Evolutionary conservation across 2,888 invertebrate species (phyloP), one percentile per base, ranked within the genome.

Genomic region (Dryococelus australis): DNA sequence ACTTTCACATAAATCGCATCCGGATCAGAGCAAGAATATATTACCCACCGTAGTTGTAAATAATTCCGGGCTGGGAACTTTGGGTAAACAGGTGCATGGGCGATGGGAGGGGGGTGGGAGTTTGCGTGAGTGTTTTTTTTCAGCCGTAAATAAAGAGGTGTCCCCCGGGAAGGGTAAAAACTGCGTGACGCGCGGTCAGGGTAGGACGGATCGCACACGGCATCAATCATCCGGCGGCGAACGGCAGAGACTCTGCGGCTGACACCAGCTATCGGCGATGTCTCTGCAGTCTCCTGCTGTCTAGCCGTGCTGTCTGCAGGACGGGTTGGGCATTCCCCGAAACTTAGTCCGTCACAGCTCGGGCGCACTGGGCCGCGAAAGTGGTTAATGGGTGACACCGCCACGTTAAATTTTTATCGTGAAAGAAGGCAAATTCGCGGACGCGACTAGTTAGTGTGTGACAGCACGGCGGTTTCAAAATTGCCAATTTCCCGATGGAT

Each of bases 141-240:
- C n/a, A 65, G 65, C 65, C 65, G 65, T 65, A 65, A 65, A 65
- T 65, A 65, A 65, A 65, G n/a, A 65, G 65, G 65, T 24, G 65
- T 65, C 24, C n/a, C 20, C 24, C 0, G 65, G 65, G 65, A 65
- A 16, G 65, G 16, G 65, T 65, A 65, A 65, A 65, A 65, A 65
- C 65, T 65, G 65, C 65, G n/a, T 65, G 65, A 65, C 65, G n/a
- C 65, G 65, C 8, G 65, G 65, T 65, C 65, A 6, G n/a, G 3
- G n/a, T 24, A 0, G 65, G 65, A 65, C 65, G 65, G 8, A 65
- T n/a, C 10, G 65, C 24, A 8, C 10, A 8, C 10, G 65, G n/a
- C 65, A 8, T 65, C 65, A 2, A 65, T 65, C 65, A 65, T 20
- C 65, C 65, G 8, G 47, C 47, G 47, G 65, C n/a, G 20, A 20